Evolutionary conservation across 2,797 vertebrate species (phyloP).

Genomic region (Oryzias dopingdopingensis): DNA sequence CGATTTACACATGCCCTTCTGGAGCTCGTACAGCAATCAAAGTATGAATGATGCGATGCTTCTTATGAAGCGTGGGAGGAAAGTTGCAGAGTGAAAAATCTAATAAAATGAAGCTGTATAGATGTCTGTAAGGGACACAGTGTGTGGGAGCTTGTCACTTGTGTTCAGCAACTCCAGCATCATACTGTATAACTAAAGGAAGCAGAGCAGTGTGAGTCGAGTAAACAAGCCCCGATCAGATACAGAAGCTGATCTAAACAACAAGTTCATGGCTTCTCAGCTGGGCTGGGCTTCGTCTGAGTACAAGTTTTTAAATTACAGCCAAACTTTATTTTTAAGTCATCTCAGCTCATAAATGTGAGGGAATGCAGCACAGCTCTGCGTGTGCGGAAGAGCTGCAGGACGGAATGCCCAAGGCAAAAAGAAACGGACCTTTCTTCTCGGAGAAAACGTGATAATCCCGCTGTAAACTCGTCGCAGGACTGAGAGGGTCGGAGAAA

Average conservation of each 20-base stretch:
- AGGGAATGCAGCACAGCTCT: not conserved
- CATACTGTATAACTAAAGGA: not conserved
- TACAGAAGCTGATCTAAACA: not conserved
- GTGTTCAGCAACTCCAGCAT: not conserved
- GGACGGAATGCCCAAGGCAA: constrained; percentile 51
- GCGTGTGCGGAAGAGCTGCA: constrained; percentile 16
- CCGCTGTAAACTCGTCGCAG: constrained; percentile 30
- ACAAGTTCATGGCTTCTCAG: not conserved
- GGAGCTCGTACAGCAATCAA: not conserved
- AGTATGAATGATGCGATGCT: not conserved
- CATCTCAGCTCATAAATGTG: not conserved
- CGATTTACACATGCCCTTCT: not conserved
- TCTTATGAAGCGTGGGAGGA: not conserved
- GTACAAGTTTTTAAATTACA: not conserved
- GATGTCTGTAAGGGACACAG: not conserved
- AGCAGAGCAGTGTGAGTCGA: not conserved
- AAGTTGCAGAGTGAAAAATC: not conserved
- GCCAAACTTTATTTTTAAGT: not conserved
- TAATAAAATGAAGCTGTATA: constrained; percentile 2
- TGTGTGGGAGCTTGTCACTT: not conserved
- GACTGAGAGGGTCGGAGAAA: constrained; percentile 55
- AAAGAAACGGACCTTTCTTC: constrained; percentile 30
- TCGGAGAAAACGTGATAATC: constrained; percentile 42
- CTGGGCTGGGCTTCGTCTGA: not conserved
- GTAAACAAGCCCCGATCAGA: not conserved